Base-by-base conservation (phyloP, 1,140 invertebrate species). In the Drosophila pandora region DNA sequence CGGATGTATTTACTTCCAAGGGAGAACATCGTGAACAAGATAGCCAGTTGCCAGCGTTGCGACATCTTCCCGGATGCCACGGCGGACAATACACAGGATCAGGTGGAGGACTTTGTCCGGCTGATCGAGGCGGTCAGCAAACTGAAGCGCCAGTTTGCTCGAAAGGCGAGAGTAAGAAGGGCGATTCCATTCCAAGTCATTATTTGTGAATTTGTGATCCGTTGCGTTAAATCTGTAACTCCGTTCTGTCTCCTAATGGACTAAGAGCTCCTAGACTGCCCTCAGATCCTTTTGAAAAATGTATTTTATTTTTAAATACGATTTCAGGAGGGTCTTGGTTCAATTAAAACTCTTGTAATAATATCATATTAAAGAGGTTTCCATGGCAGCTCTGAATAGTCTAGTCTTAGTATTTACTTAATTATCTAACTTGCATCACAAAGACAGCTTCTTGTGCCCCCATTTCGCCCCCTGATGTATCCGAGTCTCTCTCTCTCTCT, bases 121-220 rank as follows among this genome's bases (percentile, higher is more conserved):
- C 97, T 98, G 88, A 95, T 98, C 9, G 97, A 99, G 92, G 94
- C 94, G 92, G 94, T 98, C 23, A 99, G 99, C 92, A 97, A 97
- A 93, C 96, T 98, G 83, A 95, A 95, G 90, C 92, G 96, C 74
- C 94, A 95, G 12, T 94, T 94, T 56, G 77, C 57, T 28, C 82
- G 87, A 21, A 90, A 90, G 74, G 69, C 90, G 34, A 80, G 87
- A 70, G 90, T 91, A 90, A 91, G 90, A 52, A 55, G 13, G 30
- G n/a, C 9, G 28, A 9, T 43, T 57, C 37, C 37, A 21, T 61
- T 32, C 39, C 30, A 17, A 2, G 13, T 41, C 50, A 58, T 54
- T 25, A 30, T 58, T 41, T 74, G 13, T 55, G 68, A 62, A 65
- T 49, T 61, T 67, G 68, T 87, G 68, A 71, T 58, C 56, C 65